phyloP scores from a whole-genome alignment of 2,888 invertebrate species.

The Coenonympha arcania region DNA sequence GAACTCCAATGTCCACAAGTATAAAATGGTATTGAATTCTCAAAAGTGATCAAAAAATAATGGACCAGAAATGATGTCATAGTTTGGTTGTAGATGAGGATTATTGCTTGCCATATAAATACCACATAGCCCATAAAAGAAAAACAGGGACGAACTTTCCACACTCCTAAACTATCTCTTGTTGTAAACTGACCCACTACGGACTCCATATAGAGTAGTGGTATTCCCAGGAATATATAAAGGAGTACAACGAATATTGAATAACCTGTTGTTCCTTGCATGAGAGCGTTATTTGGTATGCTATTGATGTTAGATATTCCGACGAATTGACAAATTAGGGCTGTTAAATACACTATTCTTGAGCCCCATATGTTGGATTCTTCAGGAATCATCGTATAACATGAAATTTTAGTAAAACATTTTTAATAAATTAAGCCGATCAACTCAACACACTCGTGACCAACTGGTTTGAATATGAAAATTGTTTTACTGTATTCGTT shows the following conservation, averaged over 20 bases:
- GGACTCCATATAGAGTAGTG: slow-evolving; percentile 58
- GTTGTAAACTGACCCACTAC: slow-evolving; percentile 57
- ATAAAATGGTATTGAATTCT: slow-evolving; percentile 52
- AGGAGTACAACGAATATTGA: slow-evolving; percentile 33
- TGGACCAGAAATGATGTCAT: slow-evolving; percentile 47
- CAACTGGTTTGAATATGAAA: too few relatives aligned
- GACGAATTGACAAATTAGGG: slow-evolving; percentile 42
- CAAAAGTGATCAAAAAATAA: slow-evolving; percentile 59
- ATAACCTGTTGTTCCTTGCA: slow-evolving; percentile 43
- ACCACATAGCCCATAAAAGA: slow-evolving; percentile 53
- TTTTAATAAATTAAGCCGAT: too few relatives aligned
- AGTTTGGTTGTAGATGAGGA: slow-evolving; percentile 42
- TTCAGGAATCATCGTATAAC: background rate
- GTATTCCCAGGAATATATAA: slow-evolving; percentile 48
- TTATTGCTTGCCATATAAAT: slow-evolving; percentile 44
- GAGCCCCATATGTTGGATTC: slow-evolving; percentile 15
- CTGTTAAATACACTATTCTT: slow-evolving; percentile 35
- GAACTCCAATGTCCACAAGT: slow-evolving; percentile 49
- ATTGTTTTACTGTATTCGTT: too few relatives aligned
- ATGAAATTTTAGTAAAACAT: background rate
- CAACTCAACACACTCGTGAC: too few relatives aligned
- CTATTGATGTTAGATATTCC: slow-evolving; percentile 37
- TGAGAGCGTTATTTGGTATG: slow-evolving; percentile 39
- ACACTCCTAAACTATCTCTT: slow-evolving; percentile 53
- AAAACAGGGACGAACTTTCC: slow-evolving; percentile 49